A percentile compares a stretch with the other conserved stretches of the same genome.
Conservation (phyloP, 2,797 vertebrate genomes). For the Carapus acus region DNA sequence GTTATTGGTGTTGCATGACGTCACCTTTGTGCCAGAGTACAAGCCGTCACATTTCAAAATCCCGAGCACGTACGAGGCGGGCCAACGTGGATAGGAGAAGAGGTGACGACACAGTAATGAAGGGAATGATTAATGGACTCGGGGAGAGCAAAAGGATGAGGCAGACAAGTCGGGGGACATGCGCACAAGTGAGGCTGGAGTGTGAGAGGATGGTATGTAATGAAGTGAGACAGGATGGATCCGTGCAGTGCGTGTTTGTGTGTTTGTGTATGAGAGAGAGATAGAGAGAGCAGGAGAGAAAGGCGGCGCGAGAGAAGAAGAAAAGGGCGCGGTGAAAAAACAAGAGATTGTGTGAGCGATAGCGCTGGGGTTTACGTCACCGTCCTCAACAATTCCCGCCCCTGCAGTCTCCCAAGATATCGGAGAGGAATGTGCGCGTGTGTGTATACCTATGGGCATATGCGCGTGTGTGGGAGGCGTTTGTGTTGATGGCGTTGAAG, state of each 20-base stretch:
- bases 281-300: neutral
- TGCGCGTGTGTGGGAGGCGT: constrained; percentile 23
- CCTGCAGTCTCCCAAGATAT: constrained; percentile 35
- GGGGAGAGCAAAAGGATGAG: constrained; percentile 54
- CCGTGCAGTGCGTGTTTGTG: neutral
- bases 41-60: constrained; percentile 51
- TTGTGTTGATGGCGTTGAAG: constrained; percentile 14
- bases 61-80: constrained; percentile 28
- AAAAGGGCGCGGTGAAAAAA: constrained; percentile 14
- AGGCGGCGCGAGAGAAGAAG: constrained; percentile 12
- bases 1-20: constrained; percentile 55
- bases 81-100: constrained; percentile 30
- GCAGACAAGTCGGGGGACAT: constrained; percentile 48
- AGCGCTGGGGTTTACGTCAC: constrained; percentile 42
- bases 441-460: constrained; percentile 5
- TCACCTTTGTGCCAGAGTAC: constrained; percentile 45
- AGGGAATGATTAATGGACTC: constrained; percentile 58
- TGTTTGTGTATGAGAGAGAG: no score
- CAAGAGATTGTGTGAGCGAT: constrained; percentile 45
- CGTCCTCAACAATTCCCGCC: constrained; percentile 34
- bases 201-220: constrained; percentile 49
- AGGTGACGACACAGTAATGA: constrained; percentile 49
- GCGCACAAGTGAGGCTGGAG: constrained; percentile 47
- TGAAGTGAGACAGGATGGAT: constrained; percentile 57
- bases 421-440: constrained; percentile 14